Conservation (phyloP, 2,888 invertebrate species). For the Dione juno region DNA sequence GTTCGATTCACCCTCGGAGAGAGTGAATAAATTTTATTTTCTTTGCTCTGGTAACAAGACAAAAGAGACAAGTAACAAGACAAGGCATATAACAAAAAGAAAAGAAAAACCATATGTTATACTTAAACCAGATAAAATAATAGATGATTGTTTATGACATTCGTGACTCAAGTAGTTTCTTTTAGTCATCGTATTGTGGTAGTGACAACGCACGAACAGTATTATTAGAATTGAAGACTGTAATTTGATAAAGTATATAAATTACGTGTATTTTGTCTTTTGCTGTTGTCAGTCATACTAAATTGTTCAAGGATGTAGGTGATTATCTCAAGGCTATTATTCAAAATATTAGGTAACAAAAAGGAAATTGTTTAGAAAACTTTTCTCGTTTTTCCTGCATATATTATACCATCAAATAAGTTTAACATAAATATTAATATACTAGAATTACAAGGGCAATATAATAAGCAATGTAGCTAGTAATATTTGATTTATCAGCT, state of each 20-base stretch:
- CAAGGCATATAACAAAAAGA: too few species aligned
- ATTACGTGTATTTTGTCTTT: constrained; percentile 36
- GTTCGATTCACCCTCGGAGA: too few species aligned
- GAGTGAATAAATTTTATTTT: too few species aligned
- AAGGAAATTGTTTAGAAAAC: not conserved
- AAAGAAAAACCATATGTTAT: not conserved
- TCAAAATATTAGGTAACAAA: not conserved
- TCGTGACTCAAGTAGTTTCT: constrained; percentile 28
- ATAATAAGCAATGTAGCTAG: not conserved
- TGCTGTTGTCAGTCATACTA: constrained; percentile 23
- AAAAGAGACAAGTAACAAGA: too few species aligned
- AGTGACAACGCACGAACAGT: constrained; percentile 25
- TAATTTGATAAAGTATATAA: constrained; percentile 37
- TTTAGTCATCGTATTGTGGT: constrained; percentile 16
- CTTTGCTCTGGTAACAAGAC: too few species aligned
- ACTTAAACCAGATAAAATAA: constrained; percentile 2
- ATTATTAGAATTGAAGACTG: constrained; percentile 31
- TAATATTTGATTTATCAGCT: not conserved
- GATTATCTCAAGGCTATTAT: constrained; percentile 28
- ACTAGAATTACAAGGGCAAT: not conserved
- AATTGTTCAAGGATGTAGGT: constrained; percentile 38
- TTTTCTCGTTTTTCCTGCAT: not conserved
- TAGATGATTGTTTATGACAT: constrained; percentile 3
- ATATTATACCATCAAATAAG: not conserved
- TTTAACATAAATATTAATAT: not conserved